These are phyloP conservation scores for Chaunax sp. DNA, from an alignment of 2,797 vertebrate genomes.

Conservation along the genomic window DNA sequence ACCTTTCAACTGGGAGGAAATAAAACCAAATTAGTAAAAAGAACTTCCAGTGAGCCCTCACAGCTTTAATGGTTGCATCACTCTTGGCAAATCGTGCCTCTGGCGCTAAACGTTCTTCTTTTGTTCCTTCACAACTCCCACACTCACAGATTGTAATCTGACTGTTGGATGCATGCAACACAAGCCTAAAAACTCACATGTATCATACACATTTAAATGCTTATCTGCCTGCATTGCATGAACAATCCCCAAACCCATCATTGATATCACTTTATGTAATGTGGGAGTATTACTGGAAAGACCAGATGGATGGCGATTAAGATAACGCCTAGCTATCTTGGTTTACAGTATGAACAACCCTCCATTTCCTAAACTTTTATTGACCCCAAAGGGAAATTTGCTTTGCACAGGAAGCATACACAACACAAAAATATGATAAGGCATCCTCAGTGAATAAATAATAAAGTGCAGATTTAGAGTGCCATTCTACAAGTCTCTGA, in stretches of 20 bases:
- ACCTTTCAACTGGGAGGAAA: background rate
- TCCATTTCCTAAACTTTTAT: background rate
- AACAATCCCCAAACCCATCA: slow-evolving; percentile 17
- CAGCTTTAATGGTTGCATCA: slow-evolving; percentile 4
- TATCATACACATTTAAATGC: background rate
- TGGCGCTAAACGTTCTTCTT: slow-evolving; percentile 5
- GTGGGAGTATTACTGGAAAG: background rate
- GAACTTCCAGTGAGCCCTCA: background rate
- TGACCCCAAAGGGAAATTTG: no score
- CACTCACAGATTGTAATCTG: slow-evolving; percentile 18
- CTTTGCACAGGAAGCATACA: no score
- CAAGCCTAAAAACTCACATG: background rate
- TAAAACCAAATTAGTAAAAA: background rate
- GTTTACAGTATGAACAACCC: background rate
- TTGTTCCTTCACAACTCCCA: slow-evolving; percentile 7
- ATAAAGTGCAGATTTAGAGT: no score
- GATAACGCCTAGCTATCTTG: background rate
- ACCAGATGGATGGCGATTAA: background rate
- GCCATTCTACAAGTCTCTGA: no score
- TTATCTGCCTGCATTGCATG: background rate
- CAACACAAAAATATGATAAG: no score
- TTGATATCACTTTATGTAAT: background rate
- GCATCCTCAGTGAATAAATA: no score
- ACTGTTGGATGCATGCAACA: slow-evolving; percentile 1
- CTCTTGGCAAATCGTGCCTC: slow-evolving; percentile 1